Base-by-base conservation (phyloP, 2,113 vertebrate species). In the Leiothrix lutea region DNA sequence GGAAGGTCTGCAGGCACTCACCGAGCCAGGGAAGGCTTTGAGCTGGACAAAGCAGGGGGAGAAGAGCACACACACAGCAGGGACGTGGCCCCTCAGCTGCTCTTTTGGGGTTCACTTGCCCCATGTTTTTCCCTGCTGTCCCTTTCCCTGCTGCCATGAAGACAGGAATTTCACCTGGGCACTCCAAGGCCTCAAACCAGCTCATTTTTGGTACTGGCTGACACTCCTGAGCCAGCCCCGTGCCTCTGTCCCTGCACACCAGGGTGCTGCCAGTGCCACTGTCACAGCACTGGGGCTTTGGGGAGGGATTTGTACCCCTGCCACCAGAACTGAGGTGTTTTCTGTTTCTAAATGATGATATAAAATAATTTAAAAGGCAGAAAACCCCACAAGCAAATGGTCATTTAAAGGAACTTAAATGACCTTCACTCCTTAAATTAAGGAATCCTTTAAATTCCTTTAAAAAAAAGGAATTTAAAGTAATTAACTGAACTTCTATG, bases 401-500 rank as follows among this genome's bases (percentile, higher is more conserved):
- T 48, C 64, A 90, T 33, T 93, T 40, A 61, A 66, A 90, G 64
- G 75, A 93, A 53, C 54, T 90, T 70, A n/a, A n/a, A n/a, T n/a
- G n/a, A n/a, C n/a, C n/a, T n/a, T n/a, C n/a, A n/a, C n/a, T n/a
- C n/a, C n/a, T n/a, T n/a, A n/a, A n/a, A n/a, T n/a, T n/a, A n/a
- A n/a, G n/a, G n/a, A n/a, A n/a, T n/a, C n/a, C n/a, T n/a, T n/a
- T n/a, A n/a, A n/a, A n/a, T n/a, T n/a, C n/a, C n/a, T n/a, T n/a
- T n/a, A n/a, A n/a, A n/a, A n/a, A n/a, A n/a, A n/a, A n/a, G n/a
- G n/a, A n/a, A n/a, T n/a, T n/a, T n/a, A n/a, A n/a, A n/a, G n/a
- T 82, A 86, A 94, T 94, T 72, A 96, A n/a, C 56, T 36, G 65
- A 92, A 67, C 64, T 92, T 74, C 48, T 61, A 2, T 60, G 61